Conservation (phyloP, 2,888 invertebrate species). For the Tipula unca region DNA sequence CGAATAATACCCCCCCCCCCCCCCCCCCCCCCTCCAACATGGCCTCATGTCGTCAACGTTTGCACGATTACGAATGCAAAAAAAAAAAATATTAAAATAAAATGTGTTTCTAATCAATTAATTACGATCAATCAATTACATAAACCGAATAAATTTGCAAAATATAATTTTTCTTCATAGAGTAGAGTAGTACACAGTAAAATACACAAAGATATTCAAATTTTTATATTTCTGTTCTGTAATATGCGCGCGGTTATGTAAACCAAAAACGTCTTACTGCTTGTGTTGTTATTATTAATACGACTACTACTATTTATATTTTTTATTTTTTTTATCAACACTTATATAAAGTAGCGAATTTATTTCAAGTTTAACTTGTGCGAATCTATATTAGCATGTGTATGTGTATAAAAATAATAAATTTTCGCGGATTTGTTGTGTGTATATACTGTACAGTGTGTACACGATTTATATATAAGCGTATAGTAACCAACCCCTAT, state of each 20-base stretch:
- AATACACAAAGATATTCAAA: background rate
- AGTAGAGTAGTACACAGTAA: background rate
- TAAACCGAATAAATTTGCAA: background rate
- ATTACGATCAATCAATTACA: background rate
- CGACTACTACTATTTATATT: background rate
- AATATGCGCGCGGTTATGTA: background rate
- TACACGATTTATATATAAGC: background rate
- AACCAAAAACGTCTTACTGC: background rate
- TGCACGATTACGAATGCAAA: background rate
- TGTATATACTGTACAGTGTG: background rate
- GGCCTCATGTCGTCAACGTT: background rate
- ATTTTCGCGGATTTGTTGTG: background rate
- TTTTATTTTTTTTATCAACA: slow-evolving; percentile 1
- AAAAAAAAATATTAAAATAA: no score
- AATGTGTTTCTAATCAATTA: slow-evolving; percentile 1
- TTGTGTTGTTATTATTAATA: slow-evolving; percentile 1
- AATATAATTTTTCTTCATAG: background rate
- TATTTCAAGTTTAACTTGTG: slow-evolving; percentile 14
- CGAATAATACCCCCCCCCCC: background rate
- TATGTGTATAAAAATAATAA: background rate
- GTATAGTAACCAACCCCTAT: background rate
- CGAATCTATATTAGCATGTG: background rate
- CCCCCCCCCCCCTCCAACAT: no score
- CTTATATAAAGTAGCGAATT: background rate
- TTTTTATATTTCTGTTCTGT: background rate